phyloP scores from a whole-genome alignment of 2,113 vertebrate genomes.

The Ophthalmolycus amberensis region DNA sequence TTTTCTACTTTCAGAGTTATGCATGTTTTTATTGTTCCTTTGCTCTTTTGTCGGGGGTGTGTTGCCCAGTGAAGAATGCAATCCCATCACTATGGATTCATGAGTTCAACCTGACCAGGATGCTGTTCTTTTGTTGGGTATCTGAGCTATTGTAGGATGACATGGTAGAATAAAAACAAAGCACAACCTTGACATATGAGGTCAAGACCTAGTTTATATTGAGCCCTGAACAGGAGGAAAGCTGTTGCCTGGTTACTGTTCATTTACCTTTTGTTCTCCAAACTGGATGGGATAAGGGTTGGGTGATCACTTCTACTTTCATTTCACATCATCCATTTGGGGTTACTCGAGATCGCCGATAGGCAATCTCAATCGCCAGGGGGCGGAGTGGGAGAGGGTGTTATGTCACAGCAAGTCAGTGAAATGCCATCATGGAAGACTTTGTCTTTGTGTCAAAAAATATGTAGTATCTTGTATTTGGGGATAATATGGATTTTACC shows the following conservation, averaged over 20 bases:
- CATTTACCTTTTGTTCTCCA: background rate
- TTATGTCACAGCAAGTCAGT: background rate
- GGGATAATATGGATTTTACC: too few species aligned
- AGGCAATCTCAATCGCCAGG: background rate
- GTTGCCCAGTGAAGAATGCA: background rate
- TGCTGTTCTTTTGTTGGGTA: background rate
- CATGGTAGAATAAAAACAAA: conserved; percentile 1
- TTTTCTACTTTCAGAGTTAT: background rate
- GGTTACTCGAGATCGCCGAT: background rate
- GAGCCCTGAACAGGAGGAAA: background rate
- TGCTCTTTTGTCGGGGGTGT: background rate
- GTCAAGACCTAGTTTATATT: background rate
- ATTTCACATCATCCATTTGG: background rate
- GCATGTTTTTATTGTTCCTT: background rate
- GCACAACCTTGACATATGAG: background rate
- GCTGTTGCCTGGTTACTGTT: background rate
- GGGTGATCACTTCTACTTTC: background rate
- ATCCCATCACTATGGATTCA: background rate
- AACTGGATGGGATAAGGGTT: background rate
- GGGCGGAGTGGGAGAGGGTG: background rate
- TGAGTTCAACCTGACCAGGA: background rate
- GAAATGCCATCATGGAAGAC: background rate
- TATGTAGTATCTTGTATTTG: background rate
- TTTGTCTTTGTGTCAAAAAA: background rate
- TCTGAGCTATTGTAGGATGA: conserved; percentile 9